Evolutionary conservation across 1,140 invertebrate species (phyloP), one percentile per base, ranked within the genome.

Genomic region (Ceratosolen solmsi): DNA sequence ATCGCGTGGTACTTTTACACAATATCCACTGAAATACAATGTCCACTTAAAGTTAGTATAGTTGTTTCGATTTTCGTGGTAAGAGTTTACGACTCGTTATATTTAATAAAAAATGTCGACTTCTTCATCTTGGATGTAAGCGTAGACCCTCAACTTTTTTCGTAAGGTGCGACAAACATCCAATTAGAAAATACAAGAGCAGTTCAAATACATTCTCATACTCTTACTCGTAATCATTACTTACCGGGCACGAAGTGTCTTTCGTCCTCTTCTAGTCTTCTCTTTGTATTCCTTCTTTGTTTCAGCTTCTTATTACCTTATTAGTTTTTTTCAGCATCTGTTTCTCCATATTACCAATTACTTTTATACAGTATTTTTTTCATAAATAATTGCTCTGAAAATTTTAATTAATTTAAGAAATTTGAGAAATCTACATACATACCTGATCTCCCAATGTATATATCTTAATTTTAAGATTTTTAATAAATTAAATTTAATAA

Each of bases 141-240:
- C n/a, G n/a, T 11, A 25, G n/a, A 27, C 54, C 25, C 77, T 72
- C n/a, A 27, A 79, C n/a, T 25, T 13, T 58, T 72, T 80, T 56
- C 68, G 11, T 11, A 33, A 56, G 58, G 51, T 41, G 63, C 60
- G 77, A 71, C 78, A 80, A 80, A 76, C 75, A 76, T 80, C 72
- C 82, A 76, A 83, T 83, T 80, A 77, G 60, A 81, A 81, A 81
- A 75, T 68, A 75, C 49, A 58, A 71, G 71, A 56, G 41, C n/a
- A 56, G 25, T 75, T 56, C 46, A 65, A 71, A 70, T 36, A 58
- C 22, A 60, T 58, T 54, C 79, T 68, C 41, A 0, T 51, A 51
- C 41, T 49, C 33, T 36, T 20, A 0, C 46, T 75, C 36, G 41
- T 51, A 27, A 25, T 65, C 72, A 56, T 74, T 75, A 80, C 71